Base-by-base conservation (phyloP, 2,888 invertebrate species). In the Antitype chi region DNA sequence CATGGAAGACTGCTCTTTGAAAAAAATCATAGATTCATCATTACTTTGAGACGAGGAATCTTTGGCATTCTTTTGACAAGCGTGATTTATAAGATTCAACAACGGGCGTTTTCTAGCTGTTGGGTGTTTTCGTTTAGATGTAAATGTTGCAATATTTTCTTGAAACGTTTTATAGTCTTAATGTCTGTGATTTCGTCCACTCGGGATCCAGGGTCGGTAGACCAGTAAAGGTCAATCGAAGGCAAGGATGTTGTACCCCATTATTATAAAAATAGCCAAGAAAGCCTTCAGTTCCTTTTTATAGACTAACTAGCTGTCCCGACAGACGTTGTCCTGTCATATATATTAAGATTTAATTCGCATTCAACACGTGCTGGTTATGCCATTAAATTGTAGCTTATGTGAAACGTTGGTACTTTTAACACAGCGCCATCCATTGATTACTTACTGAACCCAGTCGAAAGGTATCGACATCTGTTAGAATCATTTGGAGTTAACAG, bases 81-180 rank as follows among this genome's bases (percentile, higher is more conserved):
- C 32, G 32, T 32, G 32, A 32, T 32, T 32, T 32, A 32, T 32
- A 32, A 32, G 32, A 32, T 32, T 4, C 32, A 32, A 32, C 32
- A 32, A 32, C 32, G 32, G 32, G 32, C 32, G 32, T 2, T 3
- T 4, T 4, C 62, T n/a, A 78, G 81, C 9, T 75, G 67, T 73
- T 69, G 53, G 32, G 60, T 47, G 47, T 47, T 47, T 11, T 82
- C 74, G 52, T 79, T 85, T 52, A 81, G 28, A 74, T 80, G 81
- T 57, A 80, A 63, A 76, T 28, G 32, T 25, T 69, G 66, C 60
- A 82, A 17, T 32, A 84, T 62, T 55, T 81, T 84, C 43, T 84
- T 72, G 55, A 84, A 81, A 15, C 81, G 38, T 77, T 81, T 75
- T 15, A 68, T 47, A 43, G 80, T 53, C 80, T 81, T 80, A 11